These are phyloP conservation scores for Sebastes steindachneri DNA, from an alignment of 2,797 vertebrate species.

Conservation along the genomic window DNA sequence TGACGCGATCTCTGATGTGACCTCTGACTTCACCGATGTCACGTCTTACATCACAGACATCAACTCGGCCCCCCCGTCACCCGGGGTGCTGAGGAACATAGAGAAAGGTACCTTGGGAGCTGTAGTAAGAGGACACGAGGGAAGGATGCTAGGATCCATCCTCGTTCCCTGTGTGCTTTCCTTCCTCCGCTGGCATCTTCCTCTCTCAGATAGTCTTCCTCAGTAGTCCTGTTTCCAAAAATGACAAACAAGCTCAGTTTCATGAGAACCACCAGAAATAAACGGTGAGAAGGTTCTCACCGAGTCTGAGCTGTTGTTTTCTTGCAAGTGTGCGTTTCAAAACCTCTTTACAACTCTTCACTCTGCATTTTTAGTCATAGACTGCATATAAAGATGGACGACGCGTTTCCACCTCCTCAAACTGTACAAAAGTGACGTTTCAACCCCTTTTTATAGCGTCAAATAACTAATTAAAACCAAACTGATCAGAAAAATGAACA, in stretches of 20 bases:
- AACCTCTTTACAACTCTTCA: not conserved
- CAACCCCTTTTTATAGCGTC: too few relatives aligned
- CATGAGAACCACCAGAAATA: slow-evolving; percentile 7
- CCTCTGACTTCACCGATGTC: slow-evolving; percentile 60
- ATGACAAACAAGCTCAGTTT: slow-evolving; percentile 5
- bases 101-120: slow-evolving; percentile 80
- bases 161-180: slow-evolving; percentile 37
- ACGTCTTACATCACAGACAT: slow-evolving; percentile 62
- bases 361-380: not conserved
- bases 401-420: too few relatives aligned
- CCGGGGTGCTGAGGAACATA: slow-evolving; percentile 70
- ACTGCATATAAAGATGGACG: too few relatives aligned
- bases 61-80: slow-evolving; percentile 65
- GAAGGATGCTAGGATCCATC: slow-evolving; percentile 36
- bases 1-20: slow-evolving; percentile 52
- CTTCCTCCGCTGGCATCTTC: slow-evolving; percentile 31
- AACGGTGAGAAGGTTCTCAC: not conserved
- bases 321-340: not conserved
- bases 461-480: too few relatives aligned
- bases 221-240: slow-evolving; percentile 1
- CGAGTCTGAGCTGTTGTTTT: slow-evolving; percentile 15
- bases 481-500: too few relatives aligned
- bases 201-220: slow-evolving; percentile 27
- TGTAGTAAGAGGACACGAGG: slow-evolving; percentile 49
- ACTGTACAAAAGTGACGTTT: too few relatives aligned